Conservation (phyloP, 2,888 invertebrate species). For the Nemurella pictetii region DNA sequence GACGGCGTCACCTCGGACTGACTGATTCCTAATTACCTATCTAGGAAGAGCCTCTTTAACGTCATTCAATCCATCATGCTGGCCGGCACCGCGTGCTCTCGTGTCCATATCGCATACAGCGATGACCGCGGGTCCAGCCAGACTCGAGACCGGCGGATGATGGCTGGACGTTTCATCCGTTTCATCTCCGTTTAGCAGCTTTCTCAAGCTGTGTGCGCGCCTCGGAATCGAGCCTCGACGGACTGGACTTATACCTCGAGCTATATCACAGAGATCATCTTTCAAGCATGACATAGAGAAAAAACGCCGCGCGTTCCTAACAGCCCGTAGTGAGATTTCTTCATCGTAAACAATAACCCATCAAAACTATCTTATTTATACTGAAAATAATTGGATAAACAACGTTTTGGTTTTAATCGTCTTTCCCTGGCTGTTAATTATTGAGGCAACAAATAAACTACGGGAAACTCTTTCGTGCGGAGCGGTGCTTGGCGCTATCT, state of each 20-base stretch:
- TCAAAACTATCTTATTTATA: not conserved
- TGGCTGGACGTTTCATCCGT: not conserved
- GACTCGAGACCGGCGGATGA: not conserved
- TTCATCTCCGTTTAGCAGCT: not conserved
- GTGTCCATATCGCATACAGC: no score
- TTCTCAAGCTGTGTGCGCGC: not conserved
- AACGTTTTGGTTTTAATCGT: constrained; percentile 7
- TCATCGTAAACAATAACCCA: not conserved
- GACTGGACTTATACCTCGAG: not conserved
- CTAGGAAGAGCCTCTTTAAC: not conserved
- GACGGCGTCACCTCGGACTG: not conserved
- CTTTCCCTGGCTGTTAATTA: constrained; percentile 26
- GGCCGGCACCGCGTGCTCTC: not conserved
- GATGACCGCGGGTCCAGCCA: not conserved
- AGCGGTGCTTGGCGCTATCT: not conserved
- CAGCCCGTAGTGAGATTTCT: not conserved
- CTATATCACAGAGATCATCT: not conserved
- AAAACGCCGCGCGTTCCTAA: not conserved
- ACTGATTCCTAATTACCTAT: not conserved
- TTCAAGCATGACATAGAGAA: not conserved
- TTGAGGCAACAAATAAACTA: constrained; percentile 25
- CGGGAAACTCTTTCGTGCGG: constrained; percentile 21
- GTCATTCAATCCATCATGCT: not conserved
- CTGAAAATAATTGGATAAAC: constrained; percentile 21
- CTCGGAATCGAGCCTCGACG: no score